Base-by-base conservation (phyloP, 2,113 vertebrate species). In the Chauna torquata region DNA sequence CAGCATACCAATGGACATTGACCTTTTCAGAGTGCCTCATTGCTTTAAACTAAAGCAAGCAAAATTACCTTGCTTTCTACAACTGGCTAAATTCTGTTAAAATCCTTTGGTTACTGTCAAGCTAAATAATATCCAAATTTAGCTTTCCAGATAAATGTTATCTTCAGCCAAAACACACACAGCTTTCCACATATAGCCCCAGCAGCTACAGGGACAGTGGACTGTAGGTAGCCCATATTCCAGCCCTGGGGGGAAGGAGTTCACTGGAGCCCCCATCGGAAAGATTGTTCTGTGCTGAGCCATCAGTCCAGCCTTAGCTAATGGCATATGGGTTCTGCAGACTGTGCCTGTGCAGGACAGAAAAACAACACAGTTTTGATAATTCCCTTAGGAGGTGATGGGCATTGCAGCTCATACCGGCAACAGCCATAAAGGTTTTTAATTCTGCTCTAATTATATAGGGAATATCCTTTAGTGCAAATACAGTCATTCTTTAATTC, bases 41-140 rank as follows among this genome's bases (percentile, higher is more conserved):
- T 11, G 36, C 82, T 97, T 92, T 77, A 61, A 84, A 88, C 45
- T 59, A 77, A 68, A 92, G 80, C 65, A 55, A 75, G 74, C 90
- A 90, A 70, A 94, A 84, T 90, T 76, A 32, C 59, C 44, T 57
- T 1, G 1, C 32, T 86, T 75, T 57, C 70, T 92, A 30, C 72
- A 91, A 4, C 82, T 45, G 36, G 36, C 68, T 66, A 58, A 72
- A 54, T 45, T 84, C 40, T 65, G 9, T 52, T 81, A 16, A 3
- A 70, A 57, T 79, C 72, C 49, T 82, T 77, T 62, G 71, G 23
- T 82, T 71, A 57, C 69, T 83, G 42, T 49, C 69, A 62, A 47
- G 79, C 59, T 66, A 19, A 47, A 23, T n/a, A 34, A 76, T 52
- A 32, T 9, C 11, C 5, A 52, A 54, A 66, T 92, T 20, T 30